Evolutionary conservation across 2,888 invertebrate genomes (phyloP), one percentile per base, ranked within the genome.

Genomic region (Melangyna quadrimaculata): DNA sequence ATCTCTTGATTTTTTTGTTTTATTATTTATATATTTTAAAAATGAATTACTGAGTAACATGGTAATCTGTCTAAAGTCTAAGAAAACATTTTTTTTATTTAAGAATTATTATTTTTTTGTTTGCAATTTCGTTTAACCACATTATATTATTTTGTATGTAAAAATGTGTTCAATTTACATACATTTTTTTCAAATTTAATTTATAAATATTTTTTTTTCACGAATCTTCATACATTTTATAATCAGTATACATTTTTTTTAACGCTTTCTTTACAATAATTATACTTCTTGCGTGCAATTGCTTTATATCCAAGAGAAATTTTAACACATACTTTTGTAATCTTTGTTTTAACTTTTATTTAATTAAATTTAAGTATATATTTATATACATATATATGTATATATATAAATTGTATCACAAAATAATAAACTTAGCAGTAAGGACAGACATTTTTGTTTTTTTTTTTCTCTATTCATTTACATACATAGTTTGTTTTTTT

Each of bases 381-480:
- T 43, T 37, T 61, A 17, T 78, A 40, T 53, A 32, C 72, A 69
- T 82, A 53, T 71, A 48, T 43, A 43, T 43, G 9, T 40, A n/a
- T 45, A 19, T 63, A 69, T 80, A 84, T 81, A 81, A 69, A 69
- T 80, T 86, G 73, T 86, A 86, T 86, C 86, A 86, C 86, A 86
- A 86, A 86, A 86, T 81, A 86, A 86, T 86, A 86, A 86, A 86
- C 86, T 86, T 86, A 86, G 86, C 81, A 78, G 63, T 86, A 78
- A 86, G 86, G 86, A 86, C 86, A 86, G 80, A 73, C 77, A 73
- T 78, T 40, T 59, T 55, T 78, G 14, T 67, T 53, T 40, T 59
- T 55, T 78, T 10, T 67, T 53, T 75, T 51, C 17, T 72, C 19
- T 69, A 69, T 78, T 70, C 51, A 61, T 69, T 53, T 70, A 75